These are phyloP conservation scores for human DNA, from an alignment of 2,113 vertebrate genomes.

Conservation along the genomic window GRCh38 chr6:52413001-52413500, in stretches of 20 bases:
- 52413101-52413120: not conserved
- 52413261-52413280: not conserved
- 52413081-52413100: fast-evolving
- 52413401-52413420: not conserved
- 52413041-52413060: not conserved
- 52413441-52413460: not conserved
- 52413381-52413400: not conserved
- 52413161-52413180: not conserved
- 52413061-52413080: not conserved
- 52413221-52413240: not conserved
- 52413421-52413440: not conserved
- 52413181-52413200: not conserved
- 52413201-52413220: not conserved
- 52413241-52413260: not conserved
- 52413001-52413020: not conserved
- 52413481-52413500: not conserved
- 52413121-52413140: not conserved
- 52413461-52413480: not conserved
- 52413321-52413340: not conserved
- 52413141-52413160: not conserved
- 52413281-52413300: not conserved
- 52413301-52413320: not conserved
- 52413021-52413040: not conserved
- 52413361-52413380: not conserved
- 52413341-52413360: not conserved